Evolutionary conservation across 2,113 vertebrate species (phyloP).

Genomic region (Phrynosoma platyrhinos): DNA sequence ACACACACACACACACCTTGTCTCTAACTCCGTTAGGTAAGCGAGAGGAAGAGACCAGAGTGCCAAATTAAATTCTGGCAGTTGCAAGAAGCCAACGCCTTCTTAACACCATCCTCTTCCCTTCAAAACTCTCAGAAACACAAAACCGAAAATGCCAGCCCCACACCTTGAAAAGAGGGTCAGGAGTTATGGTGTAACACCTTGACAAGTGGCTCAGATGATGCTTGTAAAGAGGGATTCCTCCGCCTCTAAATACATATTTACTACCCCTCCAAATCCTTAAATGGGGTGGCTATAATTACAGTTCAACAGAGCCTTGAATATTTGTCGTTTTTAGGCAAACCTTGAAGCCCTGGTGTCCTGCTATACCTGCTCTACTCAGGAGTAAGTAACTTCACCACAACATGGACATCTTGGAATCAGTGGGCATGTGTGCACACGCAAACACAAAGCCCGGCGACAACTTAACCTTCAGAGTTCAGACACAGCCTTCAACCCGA

Average conservation of each 20-base stretch:
- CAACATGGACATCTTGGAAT: background rate
- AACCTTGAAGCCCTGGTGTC: too few species aligned
- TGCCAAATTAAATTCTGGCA: background rate
- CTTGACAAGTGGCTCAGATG: too few species aligned
- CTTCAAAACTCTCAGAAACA: background rate
- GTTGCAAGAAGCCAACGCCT: background rate
- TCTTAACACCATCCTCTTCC: background rate
- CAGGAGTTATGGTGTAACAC: too few species aligned
- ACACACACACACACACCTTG: background rate
- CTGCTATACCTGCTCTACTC: background rate
- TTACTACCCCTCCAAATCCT: background rate
- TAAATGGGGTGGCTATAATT: background rate
- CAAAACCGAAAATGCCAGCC: background rate
- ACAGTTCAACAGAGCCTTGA: background rate
- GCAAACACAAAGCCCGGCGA: background rate
- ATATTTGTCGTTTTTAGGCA: too few species aligned
- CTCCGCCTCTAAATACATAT: too few species aligned
- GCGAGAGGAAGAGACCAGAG: too few species aligned
- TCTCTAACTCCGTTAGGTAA: background rate
- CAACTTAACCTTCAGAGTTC: background rate
- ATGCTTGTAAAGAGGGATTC: too few species aligned
- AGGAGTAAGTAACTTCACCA: background rate
- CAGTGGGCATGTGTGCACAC: too few species aligned
- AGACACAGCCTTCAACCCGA: background rate
- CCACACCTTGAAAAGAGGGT: background rate